Conservation (phyloP, 2,113 vertebrate genomes). For the Solenodon paradoxus region DNA sequence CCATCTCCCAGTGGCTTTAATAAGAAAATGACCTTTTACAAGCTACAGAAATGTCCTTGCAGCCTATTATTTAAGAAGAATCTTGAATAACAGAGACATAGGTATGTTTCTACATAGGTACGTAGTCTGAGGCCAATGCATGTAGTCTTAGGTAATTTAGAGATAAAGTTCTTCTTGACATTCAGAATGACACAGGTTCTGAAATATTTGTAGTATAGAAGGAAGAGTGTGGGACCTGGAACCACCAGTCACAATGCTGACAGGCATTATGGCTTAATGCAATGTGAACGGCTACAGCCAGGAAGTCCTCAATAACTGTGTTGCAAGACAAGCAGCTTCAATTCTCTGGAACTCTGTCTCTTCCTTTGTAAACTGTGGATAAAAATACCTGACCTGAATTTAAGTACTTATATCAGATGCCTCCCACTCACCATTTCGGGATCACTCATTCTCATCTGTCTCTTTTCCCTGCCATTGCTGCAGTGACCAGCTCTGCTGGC, state of each 20-base stretch:
- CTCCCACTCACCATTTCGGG: not conserved
- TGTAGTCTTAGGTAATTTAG: not conserved
- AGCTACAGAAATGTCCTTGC: not conserved
- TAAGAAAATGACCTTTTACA: conserved; percentile 49
- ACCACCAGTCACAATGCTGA: not conserved
- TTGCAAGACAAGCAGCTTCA: not conserved
- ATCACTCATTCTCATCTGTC: not conserved
- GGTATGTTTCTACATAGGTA: not conserved
- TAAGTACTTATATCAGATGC: not conserved
- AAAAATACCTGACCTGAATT: not conserved
- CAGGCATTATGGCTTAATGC: fast-evolving
- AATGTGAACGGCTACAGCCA: not conserved
- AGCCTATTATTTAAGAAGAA: conserved; percentile 3
- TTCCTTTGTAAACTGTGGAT: not conserved
- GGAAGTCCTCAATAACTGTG: not conserved
- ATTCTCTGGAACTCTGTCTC: not conserved
- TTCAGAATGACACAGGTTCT: not conserved
- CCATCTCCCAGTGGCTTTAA: conserved; percentile 41
- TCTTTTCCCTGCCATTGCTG: not conserved
- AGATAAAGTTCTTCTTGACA: not conserved
- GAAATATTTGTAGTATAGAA: not conserved
- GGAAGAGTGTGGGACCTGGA: not conserved
- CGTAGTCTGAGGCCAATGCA: not conserved
- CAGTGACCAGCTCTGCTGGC: not conserved
- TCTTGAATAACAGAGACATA: not conserved